phyloP scores from a whole-genome alignment of 2,113 vertebrate species.

The Tetrao urogallus region DNA sequence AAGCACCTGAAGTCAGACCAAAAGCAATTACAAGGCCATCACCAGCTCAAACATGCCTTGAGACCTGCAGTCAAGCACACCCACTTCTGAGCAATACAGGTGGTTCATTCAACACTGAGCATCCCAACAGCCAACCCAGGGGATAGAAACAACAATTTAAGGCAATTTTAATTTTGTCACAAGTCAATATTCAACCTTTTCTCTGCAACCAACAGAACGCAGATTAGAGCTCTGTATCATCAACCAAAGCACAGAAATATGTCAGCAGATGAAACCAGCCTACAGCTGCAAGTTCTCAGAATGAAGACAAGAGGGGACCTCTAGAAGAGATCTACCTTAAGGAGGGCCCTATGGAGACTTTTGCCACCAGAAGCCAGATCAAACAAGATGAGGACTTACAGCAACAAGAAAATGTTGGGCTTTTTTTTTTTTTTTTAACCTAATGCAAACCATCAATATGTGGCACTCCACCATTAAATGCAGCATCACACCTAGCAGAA shows the following conservation, averaged over 20 bases:
- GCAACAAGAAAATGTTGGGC: not conserved
- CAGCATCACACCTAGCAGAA: not conserved
- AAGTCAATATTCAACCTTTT: not conserved
- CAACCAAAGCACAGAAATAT: not conserved
- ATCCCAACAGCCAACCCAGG: not conserved
- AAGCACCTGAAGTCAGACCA: not conserved
- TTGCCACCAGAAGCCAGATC: not conserved
- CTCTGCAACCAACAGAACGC: not conserved
- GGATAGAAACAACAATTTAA: not conserved
- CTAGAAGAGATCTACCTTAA: not conserved
- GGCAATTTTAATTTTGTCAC: not conserved
- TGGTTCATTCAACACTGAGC: not conserved
- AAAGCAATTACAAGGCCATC: not conserved
- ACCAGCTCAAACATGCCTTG: not conserved
- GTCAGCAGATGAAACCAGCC: not conserved
- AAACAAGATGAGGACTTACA: not conserved
- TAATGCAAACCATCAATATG: not conserved
- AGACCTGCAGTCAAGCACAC: not conserved
- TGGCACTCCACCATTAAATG: slow-evolving; percentile 16
- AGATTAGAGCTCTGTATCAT: too few relatives aligned
- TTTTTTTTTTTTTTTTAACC: not conserved
- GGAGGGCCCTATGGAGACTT: not conserved
- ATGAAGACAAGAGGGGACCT: not conserved
- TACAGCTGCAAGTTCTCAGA: not conserved
- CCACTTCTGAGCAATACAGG: not conserved